These are phyloP conservation scores for Poeciliopsis prolifica DNA, from an alignment of 2,113 vertebrate species.

Conservation along the genomic window DNA sequence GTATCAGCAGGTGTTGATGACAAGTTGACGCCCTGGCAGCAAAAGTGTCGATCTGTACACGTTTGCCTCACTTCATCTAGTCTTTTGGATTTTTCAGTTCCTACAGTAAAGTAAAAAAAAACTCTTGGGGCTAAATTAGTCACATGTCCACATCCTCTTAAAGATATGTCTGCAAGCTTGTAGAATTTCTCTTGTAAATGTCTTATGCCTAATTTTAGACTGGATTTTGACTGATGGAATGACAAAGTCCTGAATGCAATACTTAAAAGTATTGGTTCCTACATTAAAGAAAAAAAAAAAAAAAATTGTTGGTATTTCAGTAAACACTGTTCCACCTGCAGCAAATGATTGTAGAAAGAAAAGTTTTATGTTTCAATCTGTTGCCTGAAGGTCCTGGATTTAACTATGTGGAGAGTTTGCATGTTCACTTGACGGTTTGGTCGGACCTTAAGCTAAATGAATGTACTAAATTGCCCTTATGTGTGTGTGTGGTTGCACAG, in stretches of 20 bases:
- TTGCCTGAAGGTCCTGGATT: neutral
- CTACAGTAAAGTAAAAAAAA: too few relatives aligned
- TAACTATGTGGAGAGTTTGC: neutral
- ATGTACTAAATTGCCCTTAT: neutral
- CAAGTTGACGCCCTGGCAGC: neutral
- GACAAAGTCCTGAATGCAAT: neutral
- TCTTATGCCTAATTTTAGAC: too few relatives aligned
- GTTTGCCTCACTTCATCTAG: neutral
- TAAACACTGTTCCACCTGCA: neutral
- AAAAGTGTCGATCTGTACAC: too few relatives aligned
- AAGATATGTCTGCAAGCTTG: neutral
- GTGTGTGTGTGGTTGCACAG: neutral
- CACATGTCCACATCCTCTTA: neutral
- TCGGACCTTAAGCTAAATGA: neutral
- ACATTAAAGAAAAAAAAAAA: too few relatives aligned
- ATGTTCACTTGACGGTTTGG: neutral
- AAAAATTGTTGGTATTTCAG: neutral
- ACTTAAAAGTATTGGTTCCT: too few relatives aligned
- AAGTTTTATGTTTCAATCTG: neutral
- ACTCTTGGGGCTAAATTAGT: neutral
- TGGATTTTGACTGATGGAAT: neutral
- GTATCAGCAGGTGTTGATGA: neutral
- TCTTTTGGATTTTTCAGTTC: neutral
- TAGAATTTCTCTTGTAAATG: neutral
- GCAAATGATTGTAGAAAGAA: neutral